These are phyloP conservation scores for Diaprepes abbreviatus DNA, from an alignment of 2,888 invertebrate species.

Conservation along the genomic window DNA sequence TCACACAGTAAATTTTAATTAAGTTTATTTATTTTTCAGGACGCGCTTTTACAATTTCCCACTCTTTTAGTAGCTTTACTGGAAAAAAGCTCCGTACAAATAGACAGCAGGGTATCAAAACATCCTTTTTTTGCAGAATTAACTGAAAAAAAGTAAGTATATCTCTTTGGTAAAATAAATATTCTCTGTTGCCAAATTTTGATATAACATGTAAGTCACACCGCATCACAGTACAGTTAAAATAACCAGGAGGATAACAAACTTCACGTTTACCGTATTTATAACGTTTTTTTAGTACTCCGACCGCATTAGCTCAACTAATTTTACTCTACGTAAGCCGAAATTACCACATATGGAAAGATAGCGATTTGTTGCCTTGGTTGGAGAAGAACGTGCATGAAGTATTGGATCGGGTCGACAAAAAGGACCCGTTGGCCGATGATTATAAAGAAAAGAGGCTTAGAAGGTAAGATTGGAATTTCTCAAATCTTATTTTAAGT, in stretches of 20 bases:
- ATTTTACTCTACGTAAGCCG: conserved; percentile 81
- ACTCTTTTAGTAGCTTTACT: conserved; percentile 79
- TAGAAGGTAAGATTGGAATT: conserved; percentile 73
- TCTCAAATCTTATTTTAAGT: too few species aligned
- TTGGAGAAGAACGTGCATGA: conserved; percentile 79
- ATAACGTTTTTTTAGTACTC: conserved; percentile 71
- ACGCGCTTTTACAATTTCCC: conserved; percentile 87
- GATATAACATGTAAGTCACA: too few species aligned
- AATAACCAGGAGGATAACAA: too few species aligned
- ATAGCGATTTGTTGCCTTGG: conserved; percentile 80
- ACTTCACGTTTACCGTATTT: too few species aligned
- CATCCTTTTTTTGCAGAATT: conserved; percentile 69
- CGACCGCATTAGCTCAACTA: conserved; percentile 77
- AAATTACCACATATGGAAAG: conserved; percentile 84
- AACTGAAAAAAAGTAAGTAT: conserved; percentile 65
- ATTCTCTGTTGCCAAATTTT: too few species aligned
- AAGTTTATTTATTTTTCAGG: conserved; percentile 73
- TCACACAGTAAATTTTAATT: too few species aligned
- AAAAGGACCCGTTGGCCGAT: conserved; percentile 72
- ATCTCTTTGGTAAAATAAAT: too few species aligned
- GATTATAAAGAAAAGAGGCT: conserved; percentile 75
- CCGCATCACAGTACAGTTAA: too few species aligned
- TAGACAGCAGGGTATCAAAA: conserved; percentile 74
- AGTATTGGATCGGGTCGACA: conserved; percentile 76
- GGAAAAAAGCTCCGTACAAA: conserved; percentile 82